These are phyloP conservation scores for Podotricha telesiphe DNA, from an alignment of 2,888 invertebrate genomes.

Conservation along the genomic window DNA sequence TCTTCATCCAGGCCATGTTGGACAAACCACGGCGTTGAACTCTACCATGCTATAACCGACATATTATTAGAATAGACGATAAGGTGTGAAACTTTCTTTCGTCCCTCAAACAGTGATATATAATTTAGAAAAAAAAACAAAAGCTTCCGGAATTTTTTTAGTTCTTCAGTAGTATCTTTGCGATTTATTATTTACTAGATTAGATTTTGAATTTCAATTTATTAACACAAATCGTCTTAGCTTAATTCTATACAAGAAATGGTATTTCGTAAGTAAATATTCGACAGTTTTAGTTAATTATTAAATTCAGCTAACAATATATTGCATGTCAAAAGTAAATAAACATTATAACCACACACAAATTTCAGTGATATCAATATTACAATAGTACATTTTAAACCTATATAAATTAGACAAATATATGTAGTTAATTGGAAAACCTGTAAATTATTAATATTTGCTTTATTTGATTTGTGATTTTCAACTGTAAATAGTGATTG, in stretches of 20 bases:
- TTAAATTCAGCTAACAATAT: conserved; percentile 3
- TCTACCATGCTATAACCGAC: too few species aligned
- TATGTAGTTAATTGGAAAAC: not conserved
- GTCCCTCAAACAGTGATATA: too few species aligned
- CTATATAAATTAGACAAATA: not conserved
- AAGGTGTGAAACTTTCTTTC: too few species aligned
- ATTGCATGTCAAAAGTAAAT: not conserved
- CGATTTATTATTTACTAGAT: too few species aligned
- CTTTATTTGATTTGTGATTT: not conserved
- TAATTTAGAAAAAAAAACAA: too few species aligned
- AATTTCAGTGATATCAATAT: conserved; percentile 1
- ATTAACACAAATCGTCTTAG: not conserved
- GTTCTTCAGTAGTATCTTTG: too few species aligned
- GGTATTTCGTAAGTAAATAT: not conserved
- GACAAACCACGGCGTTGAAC: too few species aligned
- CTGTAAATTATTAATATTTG: conserved; percentile 6
- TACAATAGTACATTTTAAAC: conserved; percentile 9
- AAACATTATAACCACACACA: not conserved
- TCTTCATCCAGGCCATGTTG: too few species aligned
- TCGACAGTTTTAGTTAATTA: conserved; percentile 1
- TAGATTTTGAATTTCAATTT: too few species aligned
- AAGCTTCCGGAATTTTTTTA: too few species aligned
- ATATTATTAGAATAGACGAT: too few species aligned
- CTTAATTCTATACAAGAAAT: not conserved
- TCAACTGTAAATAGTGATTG: not conserved